These are phyloP conservation scores for Oscheius sp. DNA, from an alignment of 2,888 invertebrate species.

Conservation along the genomic window DNA sequence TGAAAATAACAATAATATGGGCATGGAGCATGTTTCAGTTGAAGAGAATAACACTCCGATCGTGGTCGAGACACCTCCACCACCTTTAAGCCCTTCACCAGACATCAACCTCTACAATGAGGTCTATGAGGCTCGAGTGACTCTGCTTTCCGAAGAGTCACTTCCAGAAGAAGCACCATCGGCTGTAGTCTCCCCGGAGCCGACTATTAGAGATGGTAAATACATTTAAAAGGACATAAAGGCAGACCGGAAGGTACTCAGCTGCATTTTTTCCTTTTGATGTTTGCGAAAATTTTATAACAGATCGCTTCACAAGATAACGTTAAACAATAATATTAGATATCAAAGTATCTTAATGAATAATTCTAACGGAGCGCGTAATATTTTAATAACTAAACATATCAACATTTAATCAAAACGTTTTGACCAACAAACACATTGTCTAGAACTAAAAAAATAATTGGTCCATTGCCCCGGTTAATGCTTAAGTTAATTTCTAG, in stretches of 20 bases:
- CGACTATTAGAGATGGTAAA: conserved; percentile 1
- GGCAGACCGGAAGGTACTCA: too few species aligned
- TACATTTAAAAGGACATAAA: too few species aligned
- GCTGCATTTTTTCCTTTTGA: too few species aligned
- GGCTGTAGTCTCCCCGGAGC: not conserved
- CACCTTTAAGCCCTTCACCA: not conserved
- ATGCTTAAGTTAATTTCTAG: conserved; percentile 33
- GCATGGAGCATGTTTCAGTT: conserved; percentile 32
- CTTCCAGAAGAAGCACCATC: not conserved
- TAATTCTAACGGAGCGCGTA: too few species aligned
- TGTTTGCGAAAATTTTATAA: too few species aligned
- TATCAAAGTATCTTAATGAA: too few species aligned
- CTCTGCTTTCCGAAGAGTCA: not conserved
- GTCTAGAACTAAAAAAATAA: conserved; percentile 4
- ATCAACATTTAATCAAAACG: not conserved
- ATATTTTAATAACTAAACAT: too few species aligned
- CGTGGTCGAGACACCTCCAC: not conserved
- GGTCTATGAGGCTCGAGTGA: conserved; percentile 1
- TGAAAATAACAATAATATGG: not conserved
- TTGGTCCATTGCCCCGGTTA: conserved; percentile 8
- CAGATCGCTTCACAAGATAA: too few species aligned
- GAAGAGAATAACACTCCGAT: conserved; percentile 19
- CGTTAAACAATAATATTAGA: too few species aligned
- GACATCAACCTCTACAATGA: conserved; percentile 15
- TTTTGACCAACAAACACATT: not conserved